Conservation (phyloP, 2,797 vertebrate genomes). For the Picus viridis region DNA sequence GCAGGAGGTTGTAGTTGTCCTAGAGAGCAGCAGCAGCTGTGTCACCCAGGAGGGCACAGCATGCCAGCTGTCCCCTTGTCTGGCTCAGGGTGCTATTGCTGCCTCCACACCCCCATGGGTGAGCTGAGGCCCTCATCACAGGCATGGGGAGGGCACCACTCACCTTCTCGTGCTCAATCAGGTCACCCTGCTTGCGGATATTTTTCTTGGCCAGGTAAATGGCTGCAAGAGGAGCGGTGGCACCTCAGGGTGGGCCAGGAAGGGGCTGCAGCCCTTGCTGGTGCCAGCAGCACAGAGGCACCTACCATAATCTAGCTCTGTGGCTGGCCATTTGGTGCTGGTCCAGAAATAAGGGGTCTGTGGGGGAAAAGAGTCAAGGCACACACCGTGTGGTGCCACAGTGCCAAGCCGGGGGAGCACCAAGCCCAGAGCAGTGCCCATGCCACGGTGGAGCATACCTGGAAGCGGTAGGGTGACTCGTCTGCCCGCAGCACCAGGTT, state of each 20-base stretch:
- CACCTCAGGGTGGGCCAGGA: neutral
- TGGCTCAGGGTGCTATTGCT: rapidly evolving
- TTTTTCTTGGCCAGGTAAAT: conserved; percentile 96
- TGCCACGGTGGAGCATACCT: conserved; percentile 72
- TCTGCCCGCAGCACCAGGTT: conserved; percentile 82
- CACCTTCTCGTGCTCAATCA: conserved; percentile 93
- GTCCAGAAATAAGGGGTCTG: conserved; percentile 96
- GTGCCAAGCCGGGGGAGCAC: rapidly evolving
- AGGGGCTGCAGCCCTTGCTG: rapidly evolving
- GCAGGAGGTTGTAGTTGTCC: conserved; percentile 89
- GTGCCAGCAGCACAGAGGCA: rapidly evolving
- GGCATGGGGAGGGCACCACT: neutral
- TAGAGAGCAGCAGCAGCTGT: conserved; percentile 29
- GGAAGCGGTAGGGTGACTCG: conserved; percentile 91
- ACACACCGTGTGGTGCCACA: rapidly evolving
- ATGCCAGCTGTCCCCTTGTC: rapidly evolving
- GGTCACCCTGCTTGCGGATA: conserved; percentile 90
- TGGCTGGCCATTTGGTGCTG: conserved; percentile 88
- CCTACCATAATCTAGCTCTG: conserved; percentile 93
- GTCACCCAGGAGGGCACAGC: rapidly evolving
- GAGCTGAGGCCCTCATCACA: neutral
- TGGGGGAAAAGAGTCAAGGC: neutral
- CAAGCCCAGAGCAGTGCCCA: rapidly evolving
- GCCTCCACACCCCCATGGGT: rapidly evolving
- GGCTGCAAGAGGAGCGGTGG: conserved; percentile 73